Evolutionary conservation across 2,113 vertebrate genomes (phyloP), one percentile per base, ranked within the genome.

Genomic region (Amphiprion ocellaris): DNA sequence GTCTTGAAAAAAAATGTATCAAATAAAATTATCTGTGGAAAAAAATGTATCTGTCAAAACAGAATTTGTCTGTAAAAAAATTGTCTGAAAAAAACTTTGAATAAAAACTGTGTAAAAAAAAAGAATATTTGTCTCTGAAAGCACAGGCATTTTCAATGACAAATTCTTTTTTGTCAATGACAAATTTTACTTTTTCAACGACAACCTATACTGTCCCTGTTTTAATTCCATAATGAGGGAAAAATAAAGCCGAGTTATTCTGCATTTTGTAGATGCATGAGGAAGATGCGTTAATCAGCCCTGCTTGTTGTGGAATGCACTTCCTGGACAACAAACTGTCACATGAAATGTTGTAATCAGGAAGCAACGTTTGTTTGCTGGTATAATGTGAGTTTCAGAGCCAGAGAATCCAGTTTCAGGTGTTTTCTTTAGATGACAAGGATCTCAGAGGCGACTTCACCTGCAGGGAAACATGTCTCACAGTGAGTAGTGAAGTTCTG

Each of bases 381-480:
- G 60, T 16, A 52, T 49, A 23, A 44, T 21, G 4, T 33, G 39
- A 46, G 68, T 85, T 61, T 55, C 47, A 56, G 66, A 82, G 52
- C 47, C 46, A 24, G 76, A 67, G 19, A 12, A 56, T 74, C 76
- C 77, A 76, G 75, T 86, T 79, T 46, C 4, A 71, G 23, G 15
- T n/a, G 5, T 68, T 50, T 16, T 63, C 73, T 72, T 28, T 7
- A 56, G 7, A 54, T 75, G 58, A 74, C 59, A 73, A 68, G 82
- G 5, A 88, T 19, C 66, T 56, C 5, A 23, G 50, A 33, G 50
- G 59, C 58, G 37, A 49, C 24, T 8, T 66, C 30, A 52, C 1
- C 79, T 65, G 66, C 52, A 39, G 24, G 26, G 33, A 74, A 49
- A 59, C 68, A 85, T 89, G 82, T 39, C 71, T 8, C 69, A 54